Conservation (phyloP, 53 echinoderm and acorn worm genomes). For the Luidia sarsii region DNA sequence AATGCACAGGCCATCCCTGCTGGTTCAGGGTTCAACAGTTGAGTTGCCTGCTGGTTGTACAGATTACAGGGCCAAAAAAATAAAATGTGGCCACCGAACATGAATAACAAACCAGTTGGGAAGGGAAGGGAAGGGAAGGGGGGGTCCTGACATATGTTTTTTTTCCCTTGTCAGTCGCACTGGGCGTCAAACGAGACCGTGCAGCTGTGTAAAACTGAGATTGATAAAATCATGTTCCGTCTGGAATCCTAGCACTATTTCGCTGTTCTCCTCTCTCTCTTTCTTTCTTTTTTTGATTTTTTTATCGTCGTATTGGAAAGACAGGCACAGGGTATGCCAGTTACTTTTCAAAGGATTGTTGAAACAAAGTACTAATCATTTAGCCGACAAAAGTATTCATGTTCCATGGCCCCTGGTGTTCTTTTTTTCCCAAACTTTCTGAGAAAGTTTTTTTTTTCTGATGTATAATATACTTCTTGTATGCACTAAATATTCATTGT, state of each 20-base stretch:
- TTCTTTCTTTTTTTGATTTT: too few relatives aligned
- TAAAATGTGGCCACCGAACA: slow-evolving; percentile 12
- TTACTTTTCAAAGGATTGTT: slow-evolving; percentile 4
- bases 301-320: neutral
- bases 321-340: neutral
- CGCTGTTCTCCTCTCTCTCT: too few relatives aligned
- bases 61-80: slow-evolving; percentile 17
- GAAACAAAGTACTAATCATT: neutral
- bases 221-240: too few relatives aligned
- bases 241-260: too few relatives aligned
- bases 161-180: too few relatives aligned
- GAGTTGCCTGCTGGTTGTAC: slow-evolving; percentile 36
- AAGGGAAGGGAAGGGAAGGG: too few relatives aligned
- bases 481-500: slow-evolving; percentile 38
- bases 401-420: slow-evolving; percentile 11
- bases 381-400: slow-evolving; percentile 3
- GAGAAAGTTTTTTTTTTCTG: slow-evolving; percentile 24
- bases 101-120: too few relatives aligned
- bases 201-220: too few relatives aligned
- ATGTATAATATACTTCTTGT: slow-evolving; percentile 28
- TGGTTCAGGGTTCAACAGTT: slow-evolving; percentile 43
- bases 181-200: too few relatives aligned
- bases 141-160: too few relatives aligned
- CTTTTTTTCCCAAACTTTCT: slow-evolving; percentile 40
- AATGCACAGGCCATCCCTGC: slow-evolving; percentile 35